A percentile compares a stretch with the other conserved stretches of the same genome.
Conservation (phyloP, 30 jellyfish, hydroid and myxozoan genomes). For the Turritopsis rubra region DNA sequence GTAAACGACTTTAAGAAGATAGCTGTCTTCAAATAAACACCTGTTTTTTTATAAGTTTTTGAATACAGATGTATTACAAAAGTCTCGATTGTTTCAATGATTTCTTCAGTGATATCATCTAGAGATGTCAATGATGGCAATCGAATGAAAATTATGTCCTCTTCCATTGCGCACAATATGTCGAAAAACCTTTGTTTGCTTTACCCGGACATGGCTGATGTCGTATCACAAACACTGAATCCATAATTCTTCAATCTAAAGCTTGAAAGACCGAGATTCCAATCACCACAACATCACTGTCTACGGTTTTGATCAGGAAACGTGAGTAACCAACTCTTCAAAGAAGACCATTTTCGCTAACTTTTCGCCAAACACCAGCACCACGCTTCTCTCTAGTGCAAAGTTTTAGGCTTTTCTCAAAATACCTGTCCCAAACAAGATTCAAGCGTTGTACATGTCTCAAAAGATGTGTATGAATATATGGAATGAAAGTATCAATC, state of each 20-base stretch:
- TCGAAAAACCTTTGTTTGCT: background rate
- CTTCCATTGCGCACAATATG: background rate
- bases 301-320: background rate
- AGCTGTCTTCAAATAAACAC: too few species aligned
- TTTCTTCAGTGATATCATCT: too few species aligned
- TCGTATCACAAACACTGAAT: background rate
- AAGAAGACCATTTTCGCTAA: constrained; percentile 21
- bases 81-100: too few species aligned
- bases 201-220: background rate
- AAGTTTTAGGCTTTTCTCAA: constrained; percentile 33
- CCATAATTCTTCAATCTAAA: background rate
- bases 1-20: too few species aligned
- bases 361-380: constrained; percentile 41
- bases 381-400: constrained; percentile 37
- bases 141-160: too few species aligned
- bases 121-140: too few species aligned
- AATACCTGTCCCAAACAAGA: constrained; percentile 48
- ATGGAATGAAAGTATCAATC: constrained; percentile 31
- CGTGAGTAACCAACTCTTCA: constrained; percentile 15
- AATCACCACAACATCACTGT: background rate
- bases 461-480: background rate
- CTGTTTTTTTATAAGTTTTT: too few species aligned
- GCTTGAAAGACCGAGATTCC: background rate
- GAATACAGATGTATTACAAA: too few species aligned
- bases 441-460: constrained; percentile 14